A percentile compares a stretch with the other conserved stretches of the same genome.
Evolutionary conservation across 2,113 vertebrate genomes (phyloP).

Genomic region (Spea multiplicata): DNA sequence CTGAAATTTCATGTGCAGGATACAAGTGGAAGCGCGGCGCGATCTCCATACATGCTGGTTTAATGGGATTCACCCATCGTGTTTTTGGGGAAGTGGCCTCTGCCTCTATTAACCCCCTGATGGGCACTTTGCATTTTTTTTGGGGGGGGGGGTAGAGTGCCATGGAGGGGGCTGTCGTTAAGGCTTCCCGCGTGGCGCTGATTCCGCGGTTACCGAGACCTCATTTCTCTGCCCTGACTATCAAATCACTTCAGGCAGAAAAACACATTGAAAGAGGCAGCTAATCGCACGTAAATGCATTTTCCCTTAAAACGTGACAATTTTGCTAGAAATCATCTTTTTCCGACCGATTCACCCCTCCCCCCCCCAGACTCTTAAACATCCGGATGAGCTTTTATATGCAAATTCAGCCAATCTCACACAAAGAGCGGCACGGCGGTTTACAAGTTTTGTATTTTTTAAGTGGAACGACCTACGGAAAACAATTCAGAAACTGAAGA

Average conservation of each 20-base stretch:
- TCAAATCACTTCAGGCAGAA: constrained; percentile 23
- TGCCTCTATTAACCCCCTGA: background rate
- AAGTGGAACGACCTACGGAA: background rate
- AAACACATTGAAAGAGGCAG: constrained; percentile 12
- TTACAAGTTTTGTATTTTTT: constrained; percentile 7
- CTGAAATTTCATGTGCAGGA: too few relatives aligned
- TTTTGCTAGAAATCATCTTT: constrained; percentile 50
- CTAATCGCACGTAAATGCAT: constrained; percentile 27
- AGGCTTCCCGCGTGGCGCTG: background rate
- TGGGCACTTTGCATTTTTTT: background rate
- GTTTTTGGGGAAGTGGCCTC: background rate
- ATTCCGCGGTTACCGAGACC: constrained; percentile 16
- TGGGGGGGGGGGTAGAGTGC: too few relatives aligned
- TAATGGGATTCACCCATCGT: too few relatives aligned
- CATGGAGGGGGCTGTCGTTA: background rate
- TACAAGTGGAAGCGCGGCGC: too few relatives aligned
- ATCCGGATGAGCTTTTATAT: constrained; percentile 53
- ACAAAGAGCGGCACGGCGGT: constrained; percentile 33
- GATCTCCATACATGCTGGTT: too few relatives aligned
- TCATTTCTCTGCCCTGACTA: constrained; percentile 4
- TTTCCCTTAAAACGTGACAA: constrained; percentile 49
- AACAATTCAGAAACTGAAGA: constrained; percentile 1
- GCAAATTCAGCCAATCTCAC: constrained; percentile 44
- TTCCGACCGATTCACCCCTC: constrained; percentile 46
- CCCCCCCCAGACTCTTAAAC: constrained; percentile 43